phyloP scores from a whole-genome alignment of 2,888 invertebrate species.

The Apodemia hepburni region DNA sequence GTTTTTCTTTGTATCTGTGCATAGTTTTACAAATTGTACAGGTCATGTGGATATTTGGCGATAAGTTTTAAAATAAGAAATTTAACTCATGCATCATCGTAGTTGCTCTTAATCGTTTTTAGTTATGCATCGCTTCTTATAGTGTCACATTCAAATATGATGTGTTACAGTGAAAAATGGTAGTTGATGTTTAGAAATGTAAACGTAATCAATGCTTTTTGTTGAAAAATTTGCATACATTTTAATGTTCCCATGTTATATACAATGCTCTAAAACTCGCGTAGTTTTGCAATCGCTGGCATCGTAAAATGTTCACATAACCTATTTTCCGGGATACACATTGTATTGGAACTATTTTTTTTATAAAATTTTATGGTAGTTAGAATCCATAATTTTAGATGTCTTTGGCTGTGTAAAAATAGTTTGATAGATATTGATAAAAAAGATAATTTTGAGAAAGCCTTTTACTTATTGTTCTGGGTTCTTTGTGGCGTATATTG shows the following conservation, averaged over 20 bases:
- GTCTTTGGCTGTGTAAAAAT: conserved; percentile 77
- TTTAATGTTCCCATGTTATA: conserved; percentile 42
- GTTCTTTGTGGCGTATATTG: conserved; percentile 59
- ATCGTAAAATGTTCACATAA: conserved; percentile 81
- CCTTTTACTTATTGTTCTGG: conserved; percentile 60
- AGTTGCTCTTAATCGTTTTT: conserved; percentile 53
- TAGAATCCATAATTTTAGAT: conserved; percentile 71
- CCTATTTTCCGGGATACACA: conserved; percentile 59
- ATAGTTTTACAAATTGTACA: conserved; percentile 65
- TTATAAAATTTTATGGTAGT: conserved; percentile 54
- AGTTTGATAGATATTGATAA: conserved; percentile 49
- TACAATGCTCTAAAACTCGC: conserved; percentile 40
- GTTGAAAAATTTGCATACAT: conserved; percentile 39
- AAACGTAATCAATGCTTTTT: conserved; percentile 50
- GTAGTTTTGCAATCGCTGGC: conserved; percentile 62
- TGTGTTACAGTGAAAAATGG: conserved; percentile 74
- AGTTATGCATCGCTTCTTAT: conserved; percentile 52
- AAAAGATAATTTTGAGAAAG: conserved; percentile 72
- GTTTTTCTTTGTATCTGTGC: conserved; percentile 53
- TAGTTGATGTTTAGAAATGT: conserved; percentile 52
- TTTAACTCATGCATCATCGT: conserved; percentile 49
- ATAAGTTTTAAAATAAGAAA: conserved; percentile 60
- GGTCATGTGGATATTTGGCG: conserved; percentile 81
- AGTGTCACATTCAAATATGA: conserved; percentile 46
- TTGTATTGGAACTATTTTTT: conserved; percentile 57